Base-by-base conservation (phyloP, 2,113 vertebrate species). In the Geococcyx californianus region DNA sequence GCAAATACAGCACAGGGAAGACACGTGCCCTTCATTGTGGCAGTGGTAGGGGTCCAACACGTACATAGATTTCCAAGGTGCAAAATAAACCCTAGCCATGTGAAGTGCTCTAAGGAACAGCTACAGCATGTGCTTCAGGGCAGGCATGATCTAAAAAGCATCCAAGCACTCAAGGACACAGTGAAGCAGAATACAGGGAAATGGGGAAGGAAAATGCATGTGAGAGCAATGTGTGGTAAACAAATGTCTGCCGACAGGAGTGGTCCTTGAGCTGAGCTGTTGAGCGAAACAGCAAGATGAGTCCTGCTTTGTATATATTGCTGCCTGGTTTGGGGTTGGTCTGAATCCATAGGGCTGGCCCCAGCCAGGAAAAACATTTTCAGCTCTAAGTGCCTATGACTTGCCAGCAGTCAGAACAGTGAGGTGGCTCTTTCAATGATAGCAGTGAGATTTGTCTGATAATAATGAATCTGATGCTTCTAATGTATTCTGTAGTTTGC, bases 251-350 rank as follows among this genome's bases (percentile, higher is more conserved):
- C 60, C 24, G 15, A 81, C 4, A 10, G 9, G 18, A 68, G 34
- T 8, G 10, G 36, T 66, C 3, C 1, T 38, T 17, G 5, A 51
- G 13, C 17, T 34, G 75, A 74, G 82, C 45, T 38, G 34, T n/a
- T 44, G 28, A 63, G 23, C 75, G 49, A n/a, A 63, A 38, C 11
- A 51, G 42, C 31, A 69, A 76, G 55, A 56, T 1, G 0, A 24
- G 25, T 60, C 29, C 55, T 75, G 19, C 19, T 62, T 62, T 0
- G 0, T 51, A n/a, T 0, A 0, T 42, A 6, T 31, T 42, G 40
- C 55, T 69, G 42, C 62, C 69, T 58, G 69, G 33, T 2, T 1
- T 66, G 51, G 44, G 38, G 18, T 4, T 70, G 58, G 49, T 36
- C 51, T 40, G 49, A 78, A 55, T 20, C 31, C 13, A 13, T 6